phyloP scores from a whole-genome alignment of 2,888 invertebrate genomes.

The Ormia ochracea region DNA sequence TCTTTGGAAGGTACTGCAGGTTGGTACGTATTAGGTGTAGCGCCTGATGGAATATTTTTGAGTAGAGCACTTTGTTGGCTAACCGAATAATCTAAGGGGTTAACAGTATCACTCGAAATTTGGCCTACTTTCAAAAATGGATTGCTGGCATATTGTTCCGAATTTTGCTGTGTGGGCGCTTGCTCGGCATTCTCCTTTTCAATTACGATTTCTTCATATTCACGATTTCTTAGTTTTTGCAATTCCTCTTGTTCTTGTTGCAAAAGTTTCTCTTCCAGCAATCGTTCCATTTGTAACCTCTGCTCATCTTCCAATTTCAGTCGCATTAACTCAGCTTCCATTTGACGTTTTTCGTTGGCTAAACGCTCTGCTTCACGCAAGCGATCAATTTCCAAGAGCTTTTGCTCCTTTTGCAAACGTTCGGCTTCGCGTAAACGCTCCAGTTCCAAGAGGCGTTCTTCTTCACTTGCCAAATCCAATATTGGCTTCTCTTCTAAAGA shows the following conservation, averaged over 20 bases:
- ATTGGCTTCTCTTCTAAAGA: neutral
- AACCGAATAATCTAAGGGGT: neutral
- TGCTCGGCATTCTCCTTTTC: conserved; percentile 4
- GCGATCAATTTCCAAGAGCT: conserved; percentile 62
- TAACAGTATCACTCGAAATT: neutral
- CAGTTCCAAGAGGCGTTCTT: conserved; percentile 56
- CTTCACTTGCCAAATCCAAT: neutral
- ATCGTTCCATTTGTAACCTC: conserved; percentile 65
- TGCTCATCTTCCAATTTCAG: conserved; percentile 57
- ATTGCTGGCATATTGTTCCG: conserved; percentile 16
- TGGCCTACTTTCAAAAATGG: conserved; percentile 15
- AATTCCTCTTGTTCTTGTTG: conserved; percentile 40
- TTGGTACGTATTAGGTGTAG: neutral
- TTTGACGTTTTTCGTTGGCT: conserved; percentile 65
- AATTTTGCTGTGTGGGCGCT: neutral
- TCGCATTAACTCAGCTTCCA: conserved; percentile 64
- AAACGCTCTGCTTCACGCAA: conserved; percentile 66
- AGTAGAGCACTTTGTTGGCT: neutral
- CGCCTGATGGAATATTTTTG: neutral
- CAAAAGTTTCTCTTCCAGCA: conserved; percentile 33
- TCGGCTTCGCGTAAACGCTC: conserved; percentile 65
- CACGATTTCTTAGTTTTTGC: neutral
- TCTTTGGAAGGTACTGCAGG: no score
- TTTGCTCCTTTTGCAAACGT: conserved; percentile 65
- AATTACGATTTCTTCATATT: conserved; percentile 29